Evolutionary conservation across 2,888 invertebrate genomes (phyloP).

Genomic region (Mechanitis mazaeus): DNA sequence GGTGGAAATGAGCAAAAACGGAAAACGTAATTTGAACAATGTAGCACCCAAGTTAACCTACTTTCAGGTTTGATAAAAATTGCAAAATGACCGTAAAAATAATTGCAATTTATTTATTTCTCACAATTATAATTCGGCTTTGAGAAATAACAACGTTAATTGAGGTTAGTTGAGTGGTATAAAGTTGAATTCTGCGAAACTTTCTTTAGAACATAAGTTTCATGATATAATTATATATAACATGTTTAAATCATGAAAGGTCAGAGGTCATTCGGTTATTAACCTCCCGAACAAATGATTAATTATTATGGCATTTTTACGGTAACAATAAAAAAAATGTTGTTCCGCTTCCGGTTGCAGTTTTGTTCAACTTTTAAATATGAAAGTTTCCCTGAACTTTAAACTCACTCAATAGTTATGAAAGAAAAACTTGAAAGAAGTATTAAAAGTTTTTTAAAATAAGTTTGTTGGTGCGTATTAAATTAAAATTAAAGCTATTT

Average conservation of each 20-base stretch:
- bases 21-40: neutral
- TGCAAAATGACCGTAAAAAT: neutral
- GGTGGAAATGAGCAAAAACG: neutral
- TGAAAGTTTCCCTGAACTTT: no score
- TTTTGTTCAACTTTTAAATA: no score
- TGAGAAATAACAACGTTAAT: neutral
- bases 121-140: neutral
- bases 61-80: neutral
- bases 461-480: no score
- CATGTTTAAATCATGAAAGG: no score
- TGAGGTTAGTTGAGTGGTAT: neutral
- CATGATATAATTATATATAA: no score
- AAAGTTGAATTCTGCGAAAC: neutral
- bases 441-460: no score
- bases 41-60: slow-evolving; percentile 1
- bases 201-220: neutral
- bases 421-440: no score
- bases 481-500: no score
- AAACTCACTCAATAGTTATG: no score
- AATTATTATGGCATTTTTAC: slow-evolving; percentile 11
- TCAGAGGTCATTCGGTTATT: slow-evolving; percentile 5
- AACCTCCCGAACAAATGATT: slow-evolving; percentile 1
- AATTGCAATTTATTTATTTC: slow-evolving; percentile 1
- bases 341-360: slow-evolving; percentile 14
- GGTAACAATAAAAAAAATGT: slow-evolving; percentile 8